Conservation (phyloP, 2,797 vertebrate genomes). For the Delichon dasypus region DNA sequence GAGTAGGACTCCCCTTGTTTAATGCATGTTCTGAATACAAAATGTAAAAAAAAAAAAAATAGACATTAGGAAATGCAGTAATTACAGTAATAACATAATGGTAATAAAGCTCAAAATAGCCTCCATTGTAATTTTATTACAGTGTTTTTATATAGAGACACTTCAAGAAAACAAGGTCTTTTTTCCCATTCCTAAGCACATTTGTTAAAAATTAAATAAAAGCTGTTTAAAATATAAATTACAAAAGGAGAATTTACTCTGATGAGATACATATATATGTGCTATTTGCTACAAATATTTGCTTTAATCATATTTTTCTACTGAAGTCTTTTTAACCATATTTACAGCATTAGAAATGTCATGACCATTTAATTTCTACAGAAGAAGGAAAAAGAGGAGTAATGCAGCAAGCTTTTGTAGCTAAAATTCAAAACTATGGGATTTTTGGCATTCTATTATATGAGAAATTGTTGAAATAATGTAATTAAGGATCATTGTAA, state of each 20-base stretch:
- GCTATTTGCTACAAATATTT: background rate
- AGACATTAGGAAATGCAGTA: background rate
- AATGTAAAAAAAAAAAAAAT: background rate
- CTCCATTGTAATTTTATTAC: background rate
- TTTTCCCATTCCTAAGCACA: background rate
- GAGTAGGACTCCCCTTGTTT: background rate
- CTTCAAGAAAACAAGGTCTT: background rate
- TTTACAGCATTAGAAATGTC: background rate
- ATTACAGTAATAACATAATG: background rate
- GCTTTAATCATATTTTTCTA: background rate
- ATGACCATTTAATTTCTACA: background rate
- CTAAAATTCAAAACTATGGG: background rate
- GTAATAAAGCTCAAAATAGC: background rate
- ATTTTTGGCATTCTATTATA: background rate
- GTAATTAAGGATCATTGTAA: background rate
- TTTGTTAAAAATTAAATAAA: background rate
- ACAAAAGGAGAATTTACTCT: background rate
- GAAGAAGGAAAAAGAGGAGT: background rate
- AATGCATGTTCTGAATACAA: background rate
- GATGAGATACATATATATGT: background rate
- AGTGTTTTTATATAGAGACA: background rate
- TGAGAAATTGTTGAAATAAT: background rate
- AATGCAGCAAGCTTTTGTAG: background rate
- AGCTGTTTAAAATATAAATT: background rate
- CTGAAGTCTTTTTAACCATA: background rate